Percentiles rank a stretch among this genome's conserved stretches.
Conservation (phyloP, 2,113 vertebrate genomes). For the Platysternon megacephalum region DNA sequence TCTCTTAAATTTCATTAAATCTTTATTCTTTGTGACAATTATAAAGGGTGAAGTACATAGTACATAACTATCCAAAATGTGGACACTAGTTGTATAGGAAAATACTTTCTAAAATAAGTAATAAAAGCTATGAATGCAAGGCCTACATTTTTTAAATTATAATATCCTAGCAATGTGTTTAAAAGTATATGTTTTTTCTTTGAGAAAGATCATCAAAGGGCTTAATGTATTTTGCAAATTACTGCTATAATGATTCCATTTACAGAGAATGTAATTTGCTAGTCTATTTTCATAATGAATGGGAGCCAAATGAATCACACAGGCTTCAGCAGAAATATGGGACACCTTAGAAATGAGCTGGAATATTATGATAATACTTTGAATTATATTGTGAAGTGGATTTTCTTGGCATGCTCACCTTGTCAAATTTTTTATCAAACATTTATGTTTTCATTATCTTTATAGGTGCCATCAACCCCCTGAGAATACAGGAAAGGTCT, state of each 20-base stretch:
- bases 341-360: conserved; percentile 35
- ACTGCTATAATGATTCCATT: conserved; percentile 79
- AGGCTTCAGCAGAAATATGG: conserved; percentile 65
- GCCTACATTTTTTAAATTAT: conserved; percentile 72
- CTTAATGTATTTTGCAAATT: conserved; percentile 83
- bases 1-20: conserved; percentile 27
- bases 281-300: conserved; percentile 80
- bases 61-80: conserved; percentile 36
- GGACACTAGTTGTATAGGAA: conserved; percentile 47
- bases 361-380: conserved; percentile 56
- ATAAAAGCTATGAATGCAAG: conserved; percentile 56
- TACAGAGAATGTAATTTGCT: conserved; percentile 80
- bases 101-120: conserved; percentile 51
- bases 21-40: conserved; percentile 17
- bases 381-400: conserved; percentile 37
- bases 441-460: neutral
- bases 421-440: conserved; percentile 15
- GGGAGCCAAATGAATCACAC: conserved; percentile 73
- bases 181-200: conserved; percentile 75
- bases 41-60: conserved; percentile 18
- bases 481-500: neutral
- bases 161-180: conserved; percentile 69
- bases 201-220: conserved; percentile 74
- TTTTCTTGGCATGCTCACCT: conserved; percentile 15
- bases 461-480: neutral